Evolutionary conservation across 2,113 vertebrate species (phyloP), one percentile per base, ranked within the genome.

Genomic region (Rattus rattus): DNA sequence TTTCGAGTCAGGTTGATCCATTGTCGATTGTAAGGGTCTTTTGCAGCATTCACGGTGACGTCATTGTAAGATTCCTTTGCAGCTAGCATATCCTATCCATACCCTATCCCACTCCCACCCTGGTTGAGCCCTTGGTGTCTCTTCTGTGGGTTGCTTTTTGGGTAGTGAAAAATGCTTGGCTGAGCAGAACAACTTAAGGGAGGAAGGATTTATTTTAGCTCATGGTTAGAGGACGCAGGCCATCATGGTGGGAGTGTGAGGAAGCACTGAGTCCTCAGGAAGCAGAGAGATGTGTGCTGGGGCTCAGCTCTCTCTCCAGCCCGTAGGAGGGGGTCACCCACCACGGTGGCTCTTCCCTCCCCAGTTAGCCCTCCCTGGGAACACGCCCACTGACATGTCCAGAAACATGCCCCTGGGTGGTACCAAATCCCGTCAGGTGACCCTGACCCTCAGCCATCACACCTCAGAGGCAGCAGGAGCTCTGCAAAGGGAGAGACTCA

Each of bases 391-490:
- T 26, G 24, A 43, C 81, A 28, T 1, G 56, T 26, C 56, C 56
- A 84, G 80, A 39, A 61, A n/a, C 0, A 10, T 9, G 5, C 19
- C 54, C 33, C 47, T 26, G 49, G 30, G 19, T 39, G 80, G 61
- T 84, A 26, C 80, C 80, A 84, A 63, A 63, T 61, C 80, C 80
- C 28, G 22, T 83, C 80, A 84, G 56, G 56, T 63, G 80, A 63
- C 56, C 28, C 80, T 80, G 30, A 26, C 20, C 36, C 24, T 61
- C 56, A 4, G 39, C 13, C 24, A 63, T 14, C 56, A 61, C 56
- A 84, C n/a, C 0, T 3, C 7, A 3, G 1, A 9, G 12, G 3
- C 3, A 6, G 7, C 56, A 5, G 12, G 17, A 8, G 30, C 30
- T 63, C 22, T 24, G 61, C 61, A 7, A 19, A 19, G 61, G 6